phyloP scores from a whole-genome alignment of 2,888 invertebrate genomes.

The Eilema depressum region DNA sequence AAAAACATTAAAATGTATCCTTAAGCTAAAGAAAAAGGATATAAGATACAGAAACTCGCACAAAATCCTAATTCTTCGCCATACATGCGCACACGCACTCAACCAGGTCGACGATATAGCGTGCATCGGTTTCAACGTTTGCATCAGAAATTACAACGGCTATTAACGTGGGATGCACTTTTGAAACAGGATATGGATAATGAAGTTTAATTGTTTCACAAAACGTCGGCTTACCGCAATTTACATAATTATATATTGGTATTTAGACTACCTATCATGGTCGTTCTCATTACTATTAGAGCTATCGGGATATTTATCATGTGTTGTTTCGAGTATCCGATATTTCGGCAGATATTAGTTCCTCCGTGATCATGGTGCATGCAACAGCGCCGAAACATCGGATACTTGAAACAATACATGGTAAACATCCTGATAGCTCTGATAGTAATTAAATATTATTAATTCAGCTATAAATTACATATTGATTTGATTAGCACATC shows the following conservation, averaged over 20 bases:
- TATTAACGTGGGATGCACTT: slow-evolving; percentile 36
- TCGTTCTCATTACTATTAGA: too few relatives aligned
- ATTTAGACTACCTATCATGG: too few relatives aligned
- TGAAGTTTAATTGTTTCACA: slow-evolving; percentile 44
- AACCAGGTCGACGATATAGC: slow-evolving; percentile 39
- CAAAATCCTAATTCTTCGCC: slow-evolving; percentile 3
- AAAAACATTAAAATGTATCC: neutral
- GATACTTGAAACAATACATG: too few relatives aligned
- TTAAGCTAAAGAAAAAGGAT: neutral
- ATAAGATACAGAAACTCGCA: neutral
- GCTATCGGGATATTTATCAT: too few relatives aligned
- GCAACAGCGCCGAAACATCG: too few relatives aligned
- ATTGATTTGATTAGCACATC: neutral
- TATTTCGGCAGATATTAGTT: too few relatives aligned
- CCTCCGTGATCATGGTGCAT: too few relatives aligned
- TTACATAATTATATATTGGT: neutral
- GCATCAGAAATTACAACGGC: slow-evolving; percentile 31
- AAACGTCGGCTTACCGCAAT: slow-evolving; percentile 16
- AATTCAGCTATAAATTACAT: neutral
- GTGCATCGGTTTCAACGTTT: slow-evolving; percentile 37
- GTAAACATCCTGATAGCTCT: too few relatives aligned
- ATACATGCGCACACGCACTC: slow-evolving; percentile 22
- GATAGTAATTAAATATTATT: neutral
- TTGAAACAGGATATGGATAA: slow-evolving; percentile 50
- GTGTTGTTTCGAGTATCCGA: too few relatives aligned